Evolutionary conservation across 2,888 invertebrate genomes (phyloP).

Genomic region (Sericinus montela): DNA sequence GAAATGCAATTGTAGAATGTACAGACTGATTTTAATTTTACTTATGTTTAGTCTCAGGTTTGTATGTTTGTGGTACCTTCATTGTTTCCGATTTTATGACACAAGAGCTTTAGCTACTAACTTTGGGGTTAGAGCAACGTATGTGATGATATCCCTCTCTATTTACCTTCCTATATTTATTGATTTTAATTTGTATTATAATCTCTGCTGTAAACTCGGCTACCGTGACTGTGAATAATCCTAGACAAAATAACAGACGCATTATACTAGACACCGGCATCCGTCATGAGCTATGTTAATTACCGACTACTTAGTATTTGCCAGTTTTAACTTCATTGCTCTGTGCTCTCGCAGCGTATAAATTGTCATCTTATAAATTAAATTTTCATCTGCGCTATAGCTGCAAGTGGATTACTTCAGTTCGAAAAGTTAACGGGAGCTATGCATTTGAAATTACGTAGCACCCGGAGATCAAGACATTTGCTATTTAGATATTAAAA

Average conservation of each 20-base stretch:
- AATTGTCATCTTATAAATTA: slow-evolving; percentile 8
- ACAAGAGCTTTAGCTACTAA: too few species aligned
- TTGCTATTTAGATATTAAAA: too few species aligned
- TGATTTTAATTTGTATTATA: too few species aligned
- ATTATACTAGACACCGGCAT: not conserved
- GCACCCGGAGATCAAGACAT: too few species aligned
- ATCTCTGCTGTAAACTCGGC: too few species aligned
- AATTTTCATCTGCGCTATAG: not conserved
- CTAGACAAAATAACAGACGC: not conserved
- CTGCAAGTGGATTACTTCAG: not conserved
- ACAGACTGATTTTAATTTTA: not conserved
- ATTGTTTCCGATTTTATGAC: too few species aligned
- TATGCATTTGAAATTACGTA: too few species aligned
- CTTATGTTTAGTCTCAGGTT: not conserved
- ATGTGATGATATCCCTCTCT: too few species aligned
- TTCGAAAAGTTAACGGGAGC: not conserved
- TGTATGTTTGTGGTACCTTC: too few species aligned
- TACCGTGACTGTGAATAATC: too few species aligned
- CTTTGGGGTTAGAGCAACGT: too few species aligned
- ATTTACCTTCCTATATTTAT: too few species aligned
- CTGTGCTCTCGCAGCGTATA: not conserved
- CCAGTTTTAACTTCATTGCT: slow-evolving; percentile 5
- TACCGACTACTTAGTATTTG: not conserved
- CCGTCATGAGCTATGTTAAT: slow-evolving; percentile 5
- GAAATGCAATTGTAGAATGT: not conserved